Conservation (phyloP, 2,888 invertebrate species). For the Allolobophora icterica region DNA sequence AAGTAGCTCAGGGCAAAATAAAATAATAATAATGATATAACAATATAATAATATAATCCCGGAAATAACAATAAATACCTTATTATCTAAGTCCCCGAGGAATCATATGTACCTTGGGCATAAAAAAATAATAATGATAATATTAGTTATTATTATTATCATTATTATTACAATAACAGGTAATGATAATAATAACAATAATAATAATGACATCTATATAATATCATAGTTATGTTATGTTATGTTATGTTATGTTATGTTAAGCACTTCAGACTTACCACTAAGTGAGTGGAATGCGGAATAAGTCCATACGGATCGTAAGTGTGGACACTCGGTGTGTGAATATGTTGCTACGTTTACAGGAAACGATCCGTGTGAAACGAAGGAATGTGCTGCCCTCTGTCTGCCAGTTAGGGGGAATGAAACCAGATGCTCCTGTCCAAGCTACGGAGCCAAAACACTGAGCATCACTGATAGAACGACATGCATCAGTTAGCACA, state of each 20-base stretch:
- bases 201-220: too few relatives aligned
- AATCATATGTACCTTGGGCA: too few relatives aligned
- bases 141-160: too few relatives aligned
- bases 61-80: too few relatives aligned
- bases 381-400: constrained; percentile 56
- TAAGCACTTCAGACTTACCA: background rate
- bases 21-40: too few relatives aligned
- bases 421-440: constrained; percentile 56
- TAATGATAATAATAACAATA: too few relatives aligned
- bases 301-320: background rate
- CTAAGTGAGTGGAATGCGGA: background rate
- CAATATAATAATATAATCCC: too few relatives aligned
- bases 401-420: constrained; percentile 55
- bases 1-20: too few relatives aligned
- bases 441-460: constrained; percentile 56
- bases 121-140: too few relatives aligned
- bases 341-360: background rate
- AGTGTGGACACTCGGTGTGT: background rate
- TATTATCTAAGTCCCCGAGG: too few relatives aligned
- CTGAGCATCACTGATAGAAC: constrained; percentile 53
- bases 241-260: background rate
- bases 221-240: too few relatives aligned
- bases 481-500: constrained; percentile 54
- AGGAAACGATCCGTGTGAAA: constrained; percentile 12
- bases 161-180: too few relatives aligned